Evolutionary conservation across 2,113 vertebrate genomes (phyloP).

Genomic region (Mormyrus iriodes): DNA sequence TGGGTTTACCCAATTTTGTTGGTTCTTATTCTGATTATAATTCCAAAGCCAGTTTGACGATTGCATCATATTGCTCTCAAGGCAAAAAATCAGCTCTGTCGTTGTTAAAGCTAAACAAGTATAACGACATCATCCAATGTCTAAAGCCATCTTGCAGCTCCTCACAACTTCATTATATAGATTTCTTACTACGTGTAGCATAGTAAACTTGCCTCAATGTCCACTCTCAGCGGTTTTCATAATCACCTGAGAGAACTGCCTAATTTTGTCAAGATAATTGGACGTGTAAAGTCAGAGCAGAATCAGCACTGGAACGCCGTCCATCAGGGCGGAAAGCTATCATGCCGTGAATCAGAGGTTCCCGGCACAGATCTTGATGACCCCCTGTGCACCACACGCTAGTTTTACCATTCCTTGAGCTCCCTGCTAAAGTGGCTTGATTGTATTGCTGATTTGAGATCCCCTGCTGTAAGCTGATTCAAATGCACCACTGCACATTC

Average conservation of each 20-base stretch:
- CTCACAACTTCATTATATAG: not conserved
- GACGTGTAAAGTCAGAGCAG: not conserved
- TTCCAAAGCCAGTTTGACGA: not conserved
- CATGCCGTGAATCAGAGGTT: not conserved
- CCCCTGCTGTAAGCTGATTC: not conserved
- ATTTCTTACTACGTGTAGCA: not conserved
- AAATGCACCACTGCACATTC: not conserved
- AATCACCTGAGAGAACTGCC: not conserved
- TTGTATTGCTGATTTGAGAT: constrained; percentile 5
- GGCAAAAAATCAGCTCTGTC: not conserved
- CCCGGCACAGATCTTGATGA: not conserved
- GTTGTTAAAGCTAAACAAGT: not conserved
- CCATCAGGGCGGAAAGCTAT: not conserved
- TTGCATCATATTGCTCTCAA: not conserved
- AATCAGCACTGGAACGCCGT: not conserved
- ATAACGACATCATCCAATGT: not conserved
- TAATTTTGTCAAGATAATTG: constrained; percentile 9
- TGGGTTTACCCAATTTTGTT: not conserved
- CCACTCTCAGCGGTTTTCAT: not conserved
- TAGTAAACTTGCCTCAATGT: not conserved
- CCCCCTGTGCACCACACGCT: not conserved
- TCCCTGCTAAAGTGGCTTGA: not conserved
- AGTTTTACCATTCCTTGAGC: not conserved
- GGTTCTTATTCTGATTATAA: not conserved
- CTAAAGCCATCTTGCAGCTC: not conserved